phyloP scores from a whole-genome alignment of 2,888 invertebrate genomes.

The Sisyra terminalis region DNA sequence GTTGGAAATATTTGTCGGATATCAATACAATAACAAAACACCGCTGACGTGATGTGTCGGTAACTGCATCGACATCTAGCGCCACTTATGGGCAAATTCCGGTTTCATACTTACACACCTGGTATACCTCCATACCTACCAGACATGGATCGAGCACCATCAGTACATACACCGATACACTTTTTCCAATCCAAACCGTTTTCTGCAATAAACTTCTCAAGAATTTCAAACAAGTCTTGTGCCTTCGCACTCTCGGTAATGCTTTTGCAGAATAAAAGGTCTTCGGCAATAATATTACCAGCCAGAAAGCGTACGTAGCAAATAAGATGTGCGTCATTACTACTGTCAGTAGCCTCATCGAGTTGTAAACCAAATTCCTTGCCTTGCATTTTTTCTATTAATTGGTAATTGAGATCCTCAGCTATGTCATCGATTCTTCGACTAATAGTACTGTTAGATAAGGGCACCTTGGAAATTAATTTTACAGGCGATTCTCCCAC shows the following conservation, averaged over 20 bases:
- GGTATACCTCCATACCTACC: slow-evolving; percentile 12
- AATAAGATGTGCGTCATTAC: background rate
- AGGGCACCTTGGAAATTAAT: slow-evolving; percentile 13
- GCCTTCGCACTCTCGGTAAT: background rate
- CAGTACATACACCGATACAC: slow-evolving; percentile 7
- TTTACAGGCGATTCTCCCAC: slow-evolving; percentile 13
- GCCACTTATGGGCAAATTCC: too few species aligned
- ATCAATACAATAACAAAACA: too few species aligned
- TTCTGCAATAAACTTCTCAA: background rate
- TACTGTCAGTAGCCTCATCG: background rate
- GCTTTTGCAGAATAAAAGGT: background rate
- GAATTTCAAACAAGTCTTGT: background rate
- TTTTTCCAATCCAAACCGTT: slow-evolving; percentile 10
- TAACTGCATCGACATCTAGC: too few species aligned
- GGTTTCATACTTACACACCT: too few species aligned
- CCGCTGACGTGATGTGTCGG: too few species aligned
- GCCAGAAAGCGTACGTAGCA: background rate
- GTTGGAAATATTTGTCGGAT: too few species aligned
- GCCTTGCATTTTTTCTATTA: background rate
- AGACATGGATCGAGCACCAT: slow-evolving; percentile 13
- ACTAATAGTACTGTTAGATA: slow-evolving; percentile 14
- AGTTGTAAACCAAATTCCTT: background rate
- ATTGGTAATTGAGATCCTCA: slow-evolving; percentile 6
- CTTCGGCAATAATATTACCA: background rate
- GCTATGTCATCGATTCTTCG: slow-evolving; percentile 13